Evolutionary conservation across 2,888 invertebrate genomes (phyloP), one percentile per base, ranked within the genome.

Genomic region (Pecten maximus): DNA sequence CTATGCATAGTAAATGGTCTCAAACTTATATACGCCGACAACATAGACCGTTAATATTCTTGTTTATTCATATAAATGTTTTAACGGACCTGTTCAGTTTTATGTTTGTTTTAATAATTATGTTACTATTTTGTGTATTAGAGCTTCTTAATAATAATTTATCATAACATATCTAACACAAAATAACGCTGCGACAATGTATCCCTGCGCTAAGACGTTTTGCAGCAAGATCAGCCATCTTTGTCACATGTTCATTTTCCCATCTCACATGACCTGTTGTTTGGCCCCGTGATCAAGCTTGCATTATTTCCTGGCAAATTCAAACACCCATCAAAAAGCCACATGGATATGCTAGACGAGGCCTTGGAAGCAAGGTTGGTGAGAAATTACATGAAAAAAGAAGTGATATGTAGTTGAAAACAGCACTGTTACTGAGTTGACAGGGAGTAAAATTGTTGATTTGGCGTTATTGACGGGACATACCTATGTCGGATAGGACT

Each of bases 251-350:
- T 96, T 96, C 96, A 96, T 94, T 95, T 95, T 95, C 95, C 94
- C 95, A 94, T 96, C 97, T 97, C 97, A 97, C 96, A 96, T 97
- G 97, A 97, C 97, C 97, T 95, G 96, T 96, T 97, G 96, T 97
- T 96, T 97, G 97, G 96, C 96, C 97, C 97, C 97, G 97, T 97
- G 97, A 97, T 97, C 97, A 97, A 96, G 94, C 95, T 95, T 94
- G 94, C 94, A 93, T 94, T 95, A 95, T 95, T 96, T 96, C 96
- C 96, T 96, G 96, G 96, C 96, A 97, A 96, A 96, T 97, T 96
- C 96, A 96, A 97, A 96, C 94, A 93, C 92, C 93, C 93, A 91
- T 90, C 93, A 93, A 92, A 93, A 93, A 92, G 93, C 94, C 96
- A 95, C 96, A 97, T 97, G 96, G 97, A 97, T 95, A 96, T 97